Base-by-base conservation (phyloP, 2,888 invertebrate genomes). In the Caenorhabditis sp. region DNA sequence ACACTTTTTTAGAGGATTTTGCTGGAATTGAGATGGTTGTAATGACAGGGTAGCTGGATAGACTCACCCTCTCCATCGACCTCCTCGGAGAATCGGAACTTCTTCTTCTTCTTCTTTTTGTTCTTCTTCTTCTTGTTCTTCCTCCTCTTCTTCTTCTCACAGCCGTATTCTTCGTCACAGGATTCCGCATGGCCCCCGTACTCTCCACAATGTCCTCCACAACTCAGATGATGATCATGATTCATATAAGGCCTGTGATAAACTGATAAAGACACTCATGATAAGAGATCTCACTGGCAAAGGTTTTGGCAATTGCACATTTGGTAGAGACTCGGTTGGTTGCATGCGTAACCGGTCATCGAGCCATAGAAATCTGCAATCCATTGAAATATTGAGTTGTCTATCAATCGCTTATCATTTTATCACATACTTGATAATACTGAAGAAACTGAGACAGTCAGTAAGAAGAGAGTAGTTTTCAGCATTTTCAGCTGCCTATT, bases 321-420 rank as follows among this genome's bases (percentile, higher is more conserved):
- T n/a, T 81, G 65, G 53, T 83, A 81, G 3, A 85, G 13, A 35
- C 60, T 72, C n/a, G 61, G 81, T 37, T 85, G 80, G 22, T 81
- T 80, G 28, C 85, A 85, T 6, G 85, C 85, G 40, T 85, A 85
- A 9, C 78, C 80, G n/a, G 50, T 72, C 71, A 85, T 74, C 1
- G 85, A 81, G 15, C 67, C 69, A n/a, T 70, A 74, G 47, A 80
- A 80, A 20, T 37, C 80, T 80, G 60, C 44, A 70, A 64, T n/a
- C n/a, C n/a, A n/a, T n/a, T n/a, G n/a, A n/a, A n/a, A n/a, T n/a
- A n/a, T n/a, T n/a, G n/a, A n/a, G n/a, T n/a, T 6, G 5, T 40
- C 40, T 11, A 11, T 40, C 40, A 47, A 47, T 6, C 13, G 28
- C 2, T 6, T 32, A 47, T 3, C 18, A 11, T 13, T 40, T 40